Conservation (phyloP, 2,888 invertebrate genomes). For the Argyresthia goedartella region DNA sequence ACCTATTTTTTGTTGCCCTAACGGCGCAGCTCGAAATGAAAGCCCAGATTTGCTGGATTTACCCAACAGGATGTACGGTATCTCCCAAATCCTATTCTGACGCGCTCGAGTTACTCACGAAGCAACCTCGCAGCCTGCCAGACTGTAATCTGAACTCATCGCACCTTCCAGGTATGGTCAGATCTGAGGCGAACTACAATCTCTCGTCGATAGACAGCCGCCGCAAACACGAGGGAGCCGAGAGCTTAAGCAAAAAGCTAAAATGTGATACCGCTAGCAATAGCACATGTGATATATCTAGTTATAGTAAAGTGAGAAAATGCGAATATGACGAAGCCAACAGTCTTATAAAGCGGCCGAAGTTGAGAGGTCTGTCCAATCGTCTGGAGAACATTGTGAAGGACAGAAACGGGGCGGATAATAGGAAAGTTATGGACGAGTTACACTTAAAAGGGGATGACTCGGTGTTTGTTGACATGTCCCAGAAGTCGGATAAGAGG, state of each 20-base stretch:
- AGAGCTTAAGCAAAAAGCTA: conserved; percentile 50
- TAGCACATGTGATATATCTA: conserved; percentile 42
- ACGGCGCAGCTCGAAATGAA: too few species aligned
- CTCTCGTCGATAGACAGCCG: conserved; percentile 43
- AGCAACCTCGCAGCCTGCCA: too few species aligned
- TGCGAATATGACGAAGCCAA: conserved; percentile 1
- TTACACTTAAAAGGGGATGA: conserved; percentile 44
- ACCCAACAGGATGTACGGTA: too few species aligned
- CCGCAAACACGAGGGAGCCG: not conserved
- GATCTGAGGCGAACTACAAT: conserved; percentile 53
- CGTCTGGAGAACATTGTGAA: conserved; percentile 44
- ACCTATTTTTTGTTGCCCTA: too few species aligned
- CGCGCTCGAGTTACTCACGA: too few species aligned
- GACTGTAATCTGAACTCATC: too few species aligned
- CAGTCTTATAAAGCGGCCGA: conserved; percentile 48
- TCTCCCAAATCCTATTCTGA: too few species aligned
- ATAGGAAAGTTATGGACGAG: conserved; percentile 36
- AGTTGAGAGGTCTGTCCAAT: conserved; percentile 45
- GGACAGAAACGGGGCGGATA: conserved; percentile 32
- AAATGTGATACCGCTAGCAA: conserved; percentile 61
- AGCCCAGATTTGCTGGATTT: too few species aligned
- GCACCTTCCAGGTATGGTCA: conserved; percentile 27
- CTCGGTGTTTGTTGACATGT: conserved; percentile 35
- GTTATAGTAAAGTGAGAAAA: conserved; percentile 13
- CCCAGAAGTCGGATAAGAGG: conserved; percentile 25